Evolutionary conservation across 2,888 invertebrate genomes (phyloP), one percentile per base, ranked within the genome.

Genomic region (Hipparchia semele): DNA sequence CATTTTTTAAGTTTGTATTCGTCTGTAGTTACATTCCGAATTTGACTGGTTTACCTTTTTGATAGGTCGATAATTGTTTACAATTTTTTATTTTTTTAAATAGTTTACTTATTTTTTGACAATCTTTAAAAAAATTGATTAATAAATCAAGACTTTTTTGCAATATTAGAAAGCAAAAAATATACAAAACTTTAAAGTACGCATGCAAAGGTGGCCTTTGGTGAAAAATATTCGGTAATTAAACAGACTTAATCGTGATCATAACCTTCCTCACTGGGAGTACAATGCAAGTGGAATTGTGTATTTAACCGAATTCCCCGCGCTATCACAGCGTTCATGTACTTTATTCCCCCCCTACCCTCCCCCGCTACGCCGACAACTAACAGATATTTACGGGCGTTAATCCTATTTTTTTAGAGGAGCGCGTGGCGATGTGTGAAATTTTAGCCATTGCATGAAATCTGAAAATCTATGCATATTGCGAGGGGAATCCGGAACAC

Each of bases 301-400:
- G 45, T 54, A 66, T 39, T 8, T 39, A 39, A 53, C 6, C 7
- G 6, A 54, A 66, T 66, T 23, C 65, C 65, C 56, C 56, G n/a
- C 66, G 54, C 66, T 39, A 51, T 10, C 54, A 54, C 58, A 53
- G 46, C 45, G 58, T 6, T 9, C 46, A 46, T 58, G 45, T 53
- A 54, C 65, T 66, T 54, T 58, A 67, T 67, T 7, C 45, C 45
- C 9, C 39, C 39, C 39, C 2, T 5, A 0, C 39, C 39, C 5
- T 5, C 39, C 39, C 39, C 39, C 39, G 5, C 39, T 39, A 9
- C 7, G 56, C 13, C 58, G 67, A 13, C 67, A 13, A 46, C 67
- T 67, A 67, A 67, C 45, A 67, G 56, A 67, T 67, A 67, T 67
- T 67, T 67, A 67, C 58, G 56, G 58, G 67, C 46, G 67, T 58